These are phyloP conservation scores for Onychomys torridus DNA, from an alignment of 2,797 vertebrate genomes.

Conservation along the genomic window DNA sequence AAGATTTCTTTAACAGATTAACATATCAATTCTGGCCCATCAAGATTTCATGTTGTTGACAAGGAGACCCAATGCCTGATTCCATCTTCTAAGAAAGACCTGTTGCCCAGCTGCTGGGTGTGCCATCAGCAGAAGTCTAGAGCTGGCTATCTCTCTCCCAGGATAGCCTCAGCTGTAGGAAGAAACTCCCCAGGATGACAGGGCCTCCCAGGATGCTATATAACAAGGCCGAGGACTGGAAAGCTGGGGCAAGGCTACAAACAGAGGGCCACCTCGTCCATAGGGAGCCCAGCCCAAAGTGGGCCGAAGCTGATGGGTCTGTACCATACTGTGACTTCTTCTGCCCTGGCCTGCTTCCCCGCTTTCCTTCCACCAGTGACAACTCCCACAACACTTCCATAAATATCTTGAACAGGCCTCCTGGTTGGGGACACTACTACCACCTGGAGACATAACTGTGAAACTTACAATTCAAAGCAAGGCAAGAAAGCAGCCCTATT, in stretches of 20 bases:
- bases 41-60: neutral
- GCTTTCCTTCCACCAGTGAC: neutral
- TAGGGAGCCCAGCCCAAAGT: neutral
- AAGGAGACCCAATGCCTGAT: neutral
- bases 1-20: neutral
- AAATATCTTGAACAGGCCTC: neutral
- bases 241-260: neutral
- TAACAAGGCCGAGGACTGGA: neutral
- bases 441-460: neutral
- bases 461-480: neutral
- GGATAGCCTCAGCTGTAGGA: neutral
- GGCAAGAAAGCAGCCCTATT: neutral
- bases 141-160: neutral
- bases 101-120: neutral
- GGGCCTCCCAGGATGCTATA: neutral
- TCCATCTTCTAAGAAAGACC: neutral
- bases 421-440: neutral
- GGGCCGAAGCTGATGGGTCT: rapidly evolving
- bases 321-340: rapidly evolving
- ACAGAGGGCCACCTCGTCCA: neutral
- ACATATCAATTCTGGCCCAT: neutral
- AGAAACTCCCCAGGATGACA: neutral
- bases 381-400: neutral
- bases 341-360: neutral
- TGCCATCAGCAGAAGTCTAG: neutral